These are phyloP conservation scores for Eulimnadia texana DNA, from an alignment of 1,140 invertebrate species.

Conservation along the genomic window DNA sequence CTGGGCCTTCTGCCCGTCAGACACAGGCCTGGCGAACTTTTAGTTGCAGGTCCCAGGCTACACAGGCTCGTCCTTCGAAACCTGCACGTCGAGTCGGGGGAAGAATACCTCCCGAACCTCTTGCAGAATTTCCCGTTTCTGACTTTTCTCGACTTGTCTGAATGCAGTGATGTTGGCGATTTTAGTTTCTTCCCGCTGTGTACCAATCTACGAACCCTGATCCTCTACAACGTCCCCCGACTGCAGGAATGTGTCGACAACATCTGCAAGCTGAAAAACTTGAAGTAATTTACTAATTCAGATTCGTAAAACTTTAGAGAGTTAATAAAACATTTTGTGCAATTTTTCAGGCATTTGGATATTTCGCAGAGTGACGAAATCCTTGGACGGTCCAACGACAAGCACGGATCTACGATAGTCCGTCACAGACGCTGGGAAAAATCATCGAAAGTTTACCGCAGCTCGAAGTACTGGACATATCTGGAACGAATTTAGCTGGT, in stretches of 20 bases:
- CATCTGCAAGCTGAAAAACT: conserved; percentile 40
- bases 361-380: conserved; percentile 40
- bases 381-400: conserved; percentile 38
- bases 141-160: conserved; percentile 61
- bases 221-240: conserved; percentile 53
- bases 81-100: conserved; percentile 28
- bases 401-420: conserved; percentile 44
- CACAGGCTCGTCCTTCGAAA: conserved; percentile 43
- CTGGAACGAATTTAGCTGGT: conserved; percentile 73
- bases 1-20: conserved; percentile 20
- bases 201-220: conserved; percentile 50
- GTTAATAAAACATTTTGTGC: conserved; percentile 15
- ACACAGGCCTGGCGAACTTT: neutral
- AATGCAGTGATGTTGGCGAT: conserved; percentile 43
- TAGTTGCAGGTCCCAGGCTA: conserved; percentile 42
- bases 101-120: conserved; percentile 38
- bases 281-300: conserved; percentile 29
- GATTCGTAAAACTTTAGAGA: conserved; percentile 1
- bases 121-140: conserved; percentile 43
- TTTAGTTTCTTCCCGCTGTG: conserved; percentile 40
- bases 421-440: conserved; percentile 46
- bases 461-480: conserved; percentile 73
- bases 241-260: conserved; percentile 34
- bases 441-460: conserved; percentile 56
- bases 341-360: conserved; percentile 53